Conservation (phyloP, 2,888 invertebrate species). For the Eurois occulta region DNA sequence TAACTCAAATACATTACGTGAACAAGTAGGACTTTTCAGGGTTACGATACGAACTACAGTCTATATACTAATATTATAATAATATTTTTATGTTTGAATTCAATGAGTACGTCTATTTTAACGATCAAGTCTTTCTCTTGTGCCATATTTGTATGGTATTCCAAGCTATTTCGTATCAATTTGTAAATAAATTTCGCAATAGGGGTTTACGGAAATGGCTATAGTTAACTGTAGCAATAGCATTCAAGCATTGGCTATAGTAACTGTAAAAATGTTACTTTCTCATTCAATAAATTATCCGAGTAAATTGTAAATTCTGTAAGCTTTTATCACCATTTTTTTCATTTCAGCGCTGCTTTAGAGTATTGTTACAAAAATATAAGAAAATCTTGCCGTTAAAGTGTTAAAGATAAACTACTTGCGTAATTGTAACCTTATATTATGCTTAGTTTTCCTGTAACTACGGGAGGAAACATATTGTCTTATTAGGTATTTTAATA, state of each 20-base stretch:
- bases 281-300: not conserved
- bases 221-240: not conserved
- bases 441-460: slow-evolving; percentile 16
- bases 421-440: slow-evolving; percentile 2
- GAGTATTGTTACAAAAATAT: not conserved
- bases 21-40: slow-evolving; percentile 51
- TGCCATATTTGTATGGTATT: slow-evolving; percentile 53
- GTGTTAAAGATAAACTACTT: not conserved
- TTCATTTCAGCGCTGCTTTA: not conserved
- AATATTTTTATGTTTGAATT: slow-evolving; percentile 2
- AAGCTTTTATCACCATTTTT: not conserved
- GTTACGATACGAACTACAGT: slow-evolving; percentile 23
- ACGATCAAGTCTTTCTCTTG: slow-evolving; percentile 34
- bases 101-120: slow-evolving; percentile 12
- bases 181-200: slow-evolving; percentile 44
- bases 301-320: not conserved
- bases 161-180: slow-evolving; percentile 15
- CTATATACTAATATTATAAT: not conserved
- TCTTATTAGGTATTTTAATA: slow-evolving; percentile 8
- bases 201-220: slow-evolving; percentile 8
- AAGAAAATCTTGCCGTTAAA: slow-evolving; percentile 2
- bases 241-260: not conserved
- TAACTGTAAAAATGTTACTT: not conserved
- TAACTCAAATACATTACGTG: slow-evolving; percentile 7
- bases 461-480: slow-evolving; percentile 15